Base-by-base conservation (phyloP, 2,113 vertebrate genomes). In the Daubentonia madagascariensis region DNA sequence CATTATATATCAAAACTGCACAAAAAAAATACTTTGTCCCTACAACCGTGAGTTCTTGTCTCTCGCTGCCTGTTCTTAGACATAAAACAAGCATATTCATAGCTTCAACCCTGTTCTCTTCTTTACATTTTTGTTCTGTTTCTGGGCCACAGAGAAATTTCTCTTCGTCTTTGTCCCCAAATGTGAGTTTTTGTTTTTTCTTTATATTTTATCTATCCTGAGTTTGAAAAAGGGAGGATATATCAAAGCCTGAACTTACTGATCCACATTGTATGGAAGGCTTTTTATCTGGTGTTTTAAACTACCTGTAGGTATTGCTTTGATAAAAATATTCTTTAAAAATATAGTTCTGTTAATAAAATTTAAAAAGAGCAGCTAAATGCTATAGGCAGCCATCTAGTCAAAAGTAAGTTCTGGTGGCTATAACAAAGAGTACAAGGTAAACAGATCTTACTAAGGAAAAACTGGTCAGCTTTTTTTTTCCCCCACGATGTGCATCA, bases 291-390 rank as follows among this genome's bases (percentile, higher is more conserved):
- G 35, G 14, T 35, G n/a, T 75, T 61, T 91, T 25, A 86, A 85
- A 76, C 37, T 76, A 17, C 37, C 20, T 86, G 40, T 20, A 80
- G 30, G 30, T 86, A 63, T 72, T 72, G 7, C 73, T 61, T 92
- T 72, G 35, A 70, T 95, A 37, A 28, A 95, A 70, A 14, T 85
- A 48, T 28, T 79, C 50, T 95, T 95, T 84, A 84, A 89, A 90
- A 91, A 68, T 43, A 61, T 28, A 61, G 37, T 76, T 70, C 61
- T 75, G 8, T 57, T 57, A 57, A 57, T 75, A 65, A 89, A 67
- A 52, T 57, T 4, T 5, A 59, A 78, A 65, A 73, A 40, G 13
- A 50, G 25, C 23, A 59, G 37, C 50, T 78, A 78, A 79, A 59
- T 95, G 8, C 72, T 30, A 7, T 63, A 76, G 57, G 16, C 25